These are phyloP conservation scores for Nasonia longicornis DNA, from an alignment of 1,140 invertebrate species.

Conservation along the genomic window DNA sequence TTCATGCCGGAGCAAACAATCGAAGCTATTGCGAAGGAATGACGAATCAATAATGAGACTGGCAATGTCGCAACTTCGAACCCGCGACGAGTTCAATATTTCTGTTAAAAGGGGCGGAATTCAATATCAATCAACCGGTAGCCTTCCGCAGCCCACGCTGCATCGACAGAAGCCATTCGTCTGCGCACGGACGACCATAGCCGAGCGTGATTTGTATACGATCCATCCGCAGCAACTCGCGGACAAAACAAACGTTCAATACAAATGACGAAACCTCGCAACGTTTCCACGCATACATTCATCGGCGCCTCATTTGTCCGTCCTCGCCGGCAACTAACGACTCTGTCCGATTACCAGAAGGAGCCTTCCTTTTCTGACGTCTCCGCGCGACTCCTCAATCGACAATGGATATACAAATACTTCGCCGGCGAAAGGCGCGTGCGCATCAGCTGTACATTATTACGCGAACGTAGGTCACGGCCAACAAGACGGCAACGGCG, in stretches of 20 bases:
- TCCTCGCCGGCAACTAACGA: slow-evolving; percentile 35
- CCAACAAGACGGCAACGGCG: background rate
- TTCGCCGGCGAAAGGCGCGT: background rate
- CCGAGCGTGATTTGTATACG: background rate
- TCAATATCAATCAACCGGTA: background rate
- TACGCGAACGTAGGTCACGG: slow-evolving; percentile 8
- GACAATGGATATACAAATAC: slow-evolving; percentile 16
- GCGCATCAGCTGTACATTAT: background rate
- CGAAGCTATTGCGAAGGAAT: background rate
- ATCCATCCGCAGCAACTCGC: background rate
- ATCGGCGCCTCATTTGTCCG: slow-evolving; percentile 30
- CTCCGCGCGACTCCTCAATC: slow-evolving; percentile 13
- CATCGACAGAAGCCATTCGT: background rate
- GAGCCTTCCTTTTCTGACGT: slow-evolving; percentile 27
- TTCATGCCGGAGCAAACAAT: background rate
- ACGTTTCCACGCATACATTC: background rate
- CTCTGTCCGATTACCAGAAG: slow-evolving; percentile 3
- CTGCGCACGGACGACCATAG: background rate
- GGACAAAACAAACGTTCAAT: slow-evolving; percentile 21
- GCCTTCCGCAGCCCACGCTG: background rate
- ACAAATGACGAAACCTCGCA: slow-evolving; percentile 1
- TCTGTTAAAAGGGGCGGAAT: background rate
- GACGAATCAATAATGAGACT: background rate
- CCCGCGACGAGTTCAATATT: background rate
- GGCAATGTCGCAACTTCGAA: background rate